Conservation (phyloP, 2,797 vertebrate genomes). For the Epinephelus awoara region DNA sequence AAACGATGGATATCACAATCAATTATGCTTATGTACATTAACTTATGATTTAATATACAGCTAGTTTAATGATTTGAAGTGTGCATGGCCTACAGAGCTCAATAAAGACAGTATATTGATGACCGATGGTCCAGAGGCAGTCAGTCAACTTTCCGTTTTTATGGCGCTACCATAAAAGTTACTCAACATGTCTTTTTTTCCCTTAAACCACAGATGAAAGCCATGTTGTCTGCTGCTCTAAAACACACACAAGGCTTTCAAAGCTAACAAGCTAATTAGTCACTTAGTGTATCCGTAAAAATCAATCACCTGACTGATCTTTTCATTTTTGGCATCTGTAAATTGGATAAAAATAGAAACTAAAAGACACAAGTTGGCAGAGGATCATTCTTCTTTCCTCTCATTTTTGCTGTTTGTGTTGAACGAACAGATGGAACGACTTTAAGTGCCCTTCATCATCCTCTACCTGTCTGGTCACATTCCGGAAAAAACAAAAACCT, state of each 20-base stretch:
- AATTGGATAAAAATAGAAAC: neutral
- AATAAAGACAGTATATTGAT: neutral
- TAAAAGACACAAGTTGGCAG: neutral
- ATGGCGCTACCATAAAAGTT: slow-evolving; percentile 9
- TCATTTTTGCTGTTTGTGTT: neutral
- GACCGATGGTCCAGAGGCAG: neutral
- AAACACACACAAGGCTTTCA: neutral
- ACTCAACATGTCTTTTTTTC: neutral
- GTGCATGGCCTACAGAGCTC: neutral
- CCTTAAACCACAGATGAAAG: neutral
- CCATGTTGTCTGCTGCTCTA: neutral
- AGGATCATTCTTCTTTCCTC: neutral
- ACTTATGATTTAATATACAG: neutral
- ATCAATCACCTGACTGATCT: neutral
- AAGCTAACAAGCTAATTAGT: neutral
- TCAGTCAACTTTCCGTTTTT: neutral
- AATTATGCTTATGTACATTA: neutral
- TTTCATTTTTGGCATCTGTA: neutral
- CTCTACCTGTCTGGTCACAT: neutral
- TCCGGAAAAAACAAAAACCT: neutral
- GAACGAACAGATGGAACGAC: neutral
- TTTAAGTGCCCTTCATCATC: neutral
- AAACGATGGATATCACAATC: neutral
- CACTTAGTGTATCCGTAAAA: neutral
- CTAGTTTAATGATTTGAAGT: neutral